phyloP scores from a whole-genome alignment of 2,797 vertebrate species.

The Dermochelys coriacea region DNA sequence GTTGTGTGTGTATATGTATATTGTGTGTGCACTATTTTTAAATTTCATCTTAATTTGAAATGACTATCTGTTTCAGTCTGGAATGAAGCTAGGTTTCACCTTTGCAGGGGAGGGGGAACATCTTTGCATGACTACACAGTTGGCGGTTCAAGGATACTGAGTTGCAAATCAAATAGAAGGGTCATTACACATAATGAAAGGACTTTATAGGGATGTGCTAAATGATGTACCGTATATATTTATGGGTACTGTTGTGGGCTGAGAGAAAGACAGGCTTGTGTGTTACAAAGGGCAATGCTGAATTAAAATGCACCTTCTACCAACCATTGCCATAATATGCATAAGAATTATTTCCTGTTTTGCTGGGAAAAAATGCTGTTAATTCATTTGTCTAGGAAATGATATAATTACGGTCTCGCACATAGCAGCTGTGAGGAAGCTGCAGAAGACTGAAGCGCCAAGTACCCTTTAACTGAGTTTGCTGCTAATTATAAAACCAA shows the following conservation, averaged over 20 bases:
- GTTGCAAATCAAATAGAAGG: not conserved
- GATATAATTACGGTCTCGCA: conserved; percentile 28
- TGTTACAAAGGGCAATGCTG: not conserved
- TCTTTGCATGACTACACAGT: not conserved
- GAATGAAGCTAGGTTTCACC: not conserved
- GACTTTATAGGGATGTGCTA: accelerated
- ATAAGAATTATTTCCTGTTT: conserved; percentile 25
- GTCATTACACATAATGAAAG: accelerated
- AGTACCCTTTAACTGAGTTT: not conserved
- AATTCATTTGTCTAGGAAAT: conserved; percentile 14
- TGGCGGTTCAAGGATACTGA: not conserved
- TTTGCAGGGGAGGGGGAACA: not conserved
- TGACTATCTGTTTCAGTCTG: not conserved
- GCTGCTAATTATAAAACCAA: not conserved
- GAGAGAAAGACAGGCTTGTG: not conserved
- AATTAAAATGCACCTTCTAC: not conserved
- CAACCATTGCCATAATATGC: conserved; percentile 19
- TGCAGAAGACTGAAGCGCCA: not conserved
- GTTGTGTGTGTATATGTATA: not conserved
- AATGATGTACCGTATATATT: accelerated
- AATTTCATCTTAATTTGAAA: not conserved
- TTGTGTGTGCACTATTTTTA: not conserved
- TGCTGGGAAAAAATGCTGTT: conserved; percentile 23
- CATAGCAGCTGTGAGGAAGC: conserved; percentile 13
- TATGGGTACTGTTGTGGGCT: not conserved